These are phyloP conservation scores for Heliconius erato DNA, from an alignment of 2,888 invertebrate species.

Conservation along the genomic window DNA sequence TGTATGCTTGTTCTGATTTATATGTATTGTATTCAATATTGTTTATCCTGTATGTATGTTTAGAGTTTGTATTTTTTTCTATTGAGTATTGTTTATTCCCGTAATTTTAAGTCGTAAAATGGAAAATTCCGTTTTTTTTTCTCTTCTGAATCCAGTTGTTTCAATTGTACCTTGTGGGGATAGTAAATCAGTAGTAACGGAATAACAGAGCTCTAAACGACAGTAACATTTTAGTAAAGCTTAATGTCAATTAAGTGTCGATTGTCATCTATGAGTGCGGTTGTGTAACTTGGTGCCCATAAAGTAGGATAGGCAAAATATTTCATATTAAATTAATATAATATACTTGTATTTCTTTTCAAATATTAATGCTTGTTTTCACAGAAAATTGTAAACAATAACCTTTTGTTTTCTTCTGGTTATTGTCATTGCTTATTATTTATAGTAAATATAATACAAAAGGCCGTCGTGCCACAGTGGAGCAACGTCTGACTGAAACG, in stretches of 20 bases:
- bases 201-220: too few species aligned
- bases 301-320: too few species aligned
- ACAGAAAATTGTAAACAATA: background rate
- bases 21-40: background rate
- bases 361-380: too few species aligned
- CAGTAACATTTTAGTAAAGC: background rate
- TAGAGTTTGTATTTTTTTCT: too few species aligned
- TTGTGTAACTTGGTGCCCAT: background rate
- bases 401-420: background rate
- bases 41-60: too few species aligned
- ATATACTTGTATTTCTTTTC: background rate
- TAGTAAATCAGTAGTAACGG: too few species aligned
- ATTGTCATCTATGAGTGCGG: background rate
- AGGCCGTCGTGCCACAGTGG: background rate
- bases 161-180: background rate
- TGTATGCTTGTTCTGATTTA: slow-evolving; percentile 9
- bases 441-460: background rate
- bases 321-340: background rate
- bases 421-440: background rate
- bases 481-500: background rate
- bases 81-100: too few species aligned
- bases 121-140: background rate
- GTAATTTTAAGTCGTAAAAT: too few species aligned
- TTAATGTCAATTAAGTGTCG: background rate
- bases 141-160: background rate